Evolutionary conservation across 2,113 vertebrate genomes (phyloP).

Genomic region (Blennius ocellaris): DNA sequence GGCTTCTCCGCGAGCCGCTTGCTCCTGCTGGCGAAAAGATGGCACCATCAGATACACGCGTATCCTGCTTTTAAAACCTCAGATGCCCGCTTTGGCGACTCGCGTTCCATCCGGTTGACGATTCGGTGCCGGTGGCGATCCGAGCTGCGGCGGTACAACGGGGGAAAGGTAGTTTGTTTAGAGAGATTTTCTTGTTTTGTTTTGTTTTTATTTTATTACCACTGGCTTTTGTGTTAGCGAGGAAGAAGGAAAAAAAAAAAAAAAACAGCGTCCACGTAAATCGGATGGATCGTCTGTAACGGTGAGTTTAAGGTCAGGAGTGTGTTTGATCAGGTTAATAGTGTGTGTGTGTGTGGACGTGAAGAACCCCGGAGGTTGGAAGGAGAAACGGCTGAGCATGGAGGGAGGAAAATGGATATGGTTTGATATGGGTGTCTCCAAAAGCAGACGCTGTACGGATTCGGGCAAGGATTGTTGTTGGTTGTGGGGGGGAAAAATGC

Average conservation of each 20-base stretch:
- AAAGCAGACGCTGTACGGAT: constrained; percentile 31
- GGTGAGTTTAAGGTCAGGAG: constrained; percentile 18
- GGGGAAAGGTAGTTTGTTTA: constrained; percentile 73
- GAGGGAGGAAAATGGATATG: constrained; percentile 58
- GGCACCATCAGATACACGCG: constrained; percentile 65
- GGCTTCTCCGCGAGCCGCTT: constrained; percentile 82
- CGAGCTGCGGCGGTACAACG: constrained; percentile 44
- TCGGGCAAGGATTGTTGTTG: constrained; percentile 14
- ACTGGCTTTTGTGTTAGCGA: constrained; percentile 73
- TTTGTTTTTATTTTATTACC: not conserved
- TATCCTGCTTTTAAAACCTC: constrained; percentile 41
- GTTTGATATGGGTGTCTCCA: constrained; percentile 75
- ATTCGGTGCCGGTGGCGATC: constrained; percentile 22
- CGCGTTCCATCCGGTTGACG: constrained; percentile 21
- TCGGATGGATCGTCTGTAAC: constrained; percentile 47
- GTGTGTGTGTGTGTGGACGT: constrained; percentile 5
- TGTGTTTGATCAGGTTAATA: not conserved
- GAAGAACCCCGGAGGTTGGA: constrained; percentile 12
- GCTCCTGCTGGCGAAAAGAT: constrained; percentile 77
- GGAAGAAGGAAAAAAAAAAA: constrained; percentile 53
- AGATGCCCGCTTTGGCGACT: constrained; percentile 43
- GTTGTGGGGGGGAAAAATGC: constrained; percentile 11
- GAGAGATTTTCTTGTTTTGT: constrained; percentile 29
- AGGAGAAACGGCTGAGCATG: constrained; percentile 24
- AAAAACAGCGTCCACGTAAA: constrained; percentile 60